phyloP scores from a whole-genome alignment of 2,888 invertebrate species.

The Leptopilina drosophilae region DNA sequence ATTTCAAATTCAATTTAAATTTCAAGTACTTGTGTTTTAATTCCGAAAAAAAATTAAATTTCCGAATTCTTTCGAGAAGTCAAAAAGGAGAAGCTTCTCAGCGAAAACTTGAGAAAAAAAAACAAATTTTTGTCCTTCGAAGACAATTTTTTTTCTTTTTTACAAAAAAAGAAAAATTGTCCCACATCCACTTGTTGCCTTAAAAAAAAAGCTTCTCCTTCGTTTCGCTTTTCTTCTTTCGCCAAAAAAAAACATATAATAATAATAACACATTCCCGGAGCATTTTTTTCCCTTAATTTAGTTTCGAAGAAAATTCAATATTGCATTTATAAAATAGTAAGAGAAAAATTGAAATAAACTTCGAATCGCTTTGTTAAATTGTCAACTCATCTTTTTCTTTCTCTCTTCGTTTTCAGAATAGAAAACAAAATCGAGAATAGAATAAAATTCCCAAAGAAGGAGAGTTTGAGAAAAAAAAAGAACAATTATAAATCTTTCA shows the following conservation, averaged over 20 bases:
- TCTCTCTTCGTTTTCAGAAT: too few species aligned
- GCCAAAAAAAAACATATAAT: not conserved
- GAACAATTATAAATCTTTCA: too few species aligned
- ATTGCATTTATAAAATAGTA: conserved; percentile 28
- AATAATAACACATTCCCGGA: conserved; percentile 23
- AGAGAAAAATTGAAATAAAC: conserved; percentile 45
- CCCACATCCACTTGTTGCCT: conserved; percentile 29
- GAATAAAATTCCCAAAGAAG: too few species aligned
- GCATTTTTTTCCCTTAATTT: conserved; percentile 15
- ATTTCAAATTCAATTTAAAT: too few species aligned
- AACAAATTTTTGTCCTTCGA: not conserved
- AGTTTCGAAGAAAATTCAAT: conserved; percentile 10
- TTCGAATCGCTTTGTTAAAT: not conserved
- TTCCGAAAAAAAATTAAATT: not conserved
- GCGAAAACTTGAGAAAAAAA: not conserved
- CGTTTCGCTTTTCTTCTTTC: conserved; percentile 39
- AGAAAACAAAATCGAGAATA: too few species aligned
- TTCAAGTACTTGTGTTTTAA: too few species aligned
- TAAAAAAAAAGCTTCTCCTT: conserved; percentile 30
- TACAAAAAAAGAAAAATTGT: not conserved
- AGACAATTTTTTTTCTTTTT: not conserved
- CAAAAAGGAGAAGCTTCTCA: conserved; percentile 28
- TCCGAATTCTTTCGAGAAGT: conserved; percentile 31
- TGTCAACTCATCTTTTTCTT: too few species aligned
- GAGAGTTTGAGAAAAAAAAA: too few species aligned